Percentiles rank a stretch among this genome's conserved stretches.
phyloP scores from a whole-genome alignment of 2,888 invertebrate genomes.

The Yponomeuta cagnagella region DNA sequence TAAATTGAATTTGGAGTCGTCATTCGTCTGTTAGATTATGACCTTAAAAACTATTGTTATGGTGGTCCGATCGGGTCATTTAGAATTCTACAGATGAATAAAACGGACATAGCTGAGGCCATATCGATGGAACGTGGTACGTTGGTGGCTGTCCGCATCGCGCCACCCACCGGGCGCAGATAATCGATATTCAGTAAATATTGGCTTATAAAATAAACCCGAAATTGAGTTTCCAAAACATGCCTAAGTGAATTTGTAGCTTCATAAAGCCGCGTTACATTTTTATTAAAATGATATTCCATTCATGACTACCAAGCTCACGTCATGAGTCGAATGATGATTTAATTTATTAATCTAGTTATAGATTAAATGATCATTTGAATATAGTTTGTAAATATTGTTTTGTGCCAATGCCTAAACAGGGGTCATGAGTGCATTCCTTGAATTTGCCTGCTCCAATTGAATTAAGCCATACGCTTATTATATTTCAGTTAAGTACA shows the following conservation, averaged over 20 bases:
- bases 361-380: too few relatives aligned
- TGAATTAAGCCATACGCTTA: constrained; percentile 14
- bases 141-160: background rate
- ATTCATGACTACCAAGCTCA: background rate
- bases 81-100: too few relatives aligned
- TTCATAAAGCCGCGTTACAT: constrained; percentile 52
- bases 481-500: background rate
- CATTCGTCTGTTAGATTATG: too few relatives aligned
- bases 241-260: constrained; percentile 72
- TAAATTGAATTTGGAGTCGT: too few relatives aligned
- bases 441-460: background rate
- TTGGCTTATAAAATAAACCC: constrained; percentile 70
- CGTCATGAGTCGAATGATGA: background rate
- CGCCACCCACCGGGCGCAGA: constrained; percentile 26
- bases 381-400: too few relatives aligned
- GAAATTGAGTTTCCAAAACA: constrained; percentile 70
- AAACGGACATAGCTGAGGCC: constrained; percentile 6
- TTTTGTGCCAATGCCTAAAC: too few relatives aligned
- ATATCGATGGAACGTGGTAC: background rate
- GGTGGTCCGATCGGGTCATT: too few relatives aligned
- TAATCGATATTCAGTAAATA: constrained; percentile 74
- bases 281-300: constrained; percentile 62
- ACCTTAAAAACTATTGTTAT: too few relatives aligned
- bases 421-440: too few relatives aligned
- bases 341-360: background rate